Base-by-base conservation (phyloP, 1,140 invertebrate genomes). In the Caenorhabditis brenneri region DNA sequence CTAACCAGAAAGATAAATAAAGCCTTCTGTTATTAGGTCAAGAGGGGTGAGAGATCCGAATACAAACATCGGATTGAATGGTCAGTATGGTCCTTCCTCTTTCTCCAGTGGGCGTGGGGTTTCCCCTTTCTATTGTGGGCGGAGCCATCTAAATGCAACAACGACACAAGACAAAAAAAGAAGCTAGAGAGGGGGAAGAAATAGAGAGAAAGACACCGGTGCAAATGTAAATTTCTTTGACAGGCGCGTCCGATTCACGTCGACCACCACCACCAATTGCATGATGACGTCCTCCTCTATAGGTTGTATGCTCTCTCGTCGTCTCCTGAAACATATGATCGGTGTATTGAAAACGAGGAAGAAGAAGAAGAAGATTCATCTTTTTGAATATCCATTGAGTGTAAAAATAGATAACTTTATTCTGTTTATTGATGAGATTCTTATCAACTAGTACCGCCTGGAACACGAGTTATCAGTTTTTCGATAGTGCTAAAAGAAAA, bases 241-340 rank as follows among this genome's bases (percentile, higher is more conserved):
- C 65, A 74, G 65, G 65, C 65, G 65, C 33, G 65, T 74, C 65
- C 65, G 65, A 74, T 74, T 74, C 65, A 74, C 65, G 65, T 74
- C 65, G 27, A 24, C 33, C 6, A 24, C 29, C 65, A 1, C 65
- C n/a, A 9, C 53, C 39, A 65, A 33, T 12, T 24, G 22, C 24
- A 55, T 65, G 58, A 33, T 36, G 58, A 65, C 65, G 65, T 74
- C 65, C 39, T 74, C 65, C 36, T 12, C 22, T n/a, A 15, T 27
- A 24, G 24, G 24, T 42, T 74, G 22, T 24, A 31, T 74, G 65
- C 65, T 39, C 65, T 74, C 65, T 74, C 65, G 36, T 42, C 36
- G 6, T 42, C 65, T n/a, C 65, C 9, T 42, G 5, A 74, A 74
- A 74, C 65, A 74, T 74, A 74, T 74, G 65, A 74, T 74, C 65